A percentile compares a stretch with the other conserved stretches of the same genome.
Conservation (phyloP, 2,113 vertebrate genomes). For the Sapajus apella region DNA sequence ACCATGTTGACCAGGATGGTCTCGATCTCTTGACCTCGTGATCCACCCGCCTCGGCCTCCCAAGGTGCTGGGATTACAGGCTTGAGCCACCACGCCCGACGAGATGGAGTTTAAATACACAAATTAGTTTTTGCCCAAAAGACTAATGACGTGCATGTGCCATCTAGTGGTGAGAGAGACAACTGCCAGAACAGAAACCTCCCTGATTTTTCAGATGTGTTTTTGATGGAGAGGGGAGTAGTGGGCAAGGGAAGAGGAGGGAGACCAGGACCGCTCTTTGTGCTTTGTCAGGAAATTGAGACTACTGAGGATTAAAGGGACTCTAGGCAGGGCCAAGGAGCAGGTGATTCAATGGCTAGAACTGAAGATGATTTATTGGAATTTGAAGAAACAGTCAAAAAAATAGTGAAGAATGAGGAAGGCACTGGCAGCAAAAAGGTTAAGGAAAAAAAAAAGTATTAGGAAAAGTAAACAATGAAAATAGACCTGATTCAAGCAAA, state of each 20-base stretch:
- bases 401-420: neutral
- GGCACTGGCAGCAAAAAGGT: neutral
- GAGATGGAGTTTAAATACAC: neutral
- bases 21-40: no score
- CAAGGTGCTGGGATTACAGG: no score
- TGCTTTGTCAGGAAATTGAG: neutral
- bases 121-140: neutral
- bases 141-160: constrained; percentile 24
- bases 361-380: neutral
- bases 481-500: neutral
- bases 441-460: neutral
- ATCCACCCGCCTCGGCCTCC: no score
- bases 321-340: neutral
- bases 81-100: no score
- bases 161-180: constrained; percentile 70
- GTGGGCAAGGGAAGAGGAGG: neutral
- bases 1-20: no score
- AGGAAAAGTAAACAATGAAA: constrained; percentile 41
- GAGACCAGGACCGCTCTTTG: neutral
- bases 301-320: neutral
- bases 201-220: neutral
- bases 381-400: neutral
- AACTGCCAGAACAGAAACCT: constrained; percentile 24
- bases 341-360: neutral
- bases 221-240: neutral